Evolutionary conservation across 2,113 vertebrate species (phyloP), one percentile per base, ranked within the genome.

Genomic region (Oxyura jamaicensis): DNA sequence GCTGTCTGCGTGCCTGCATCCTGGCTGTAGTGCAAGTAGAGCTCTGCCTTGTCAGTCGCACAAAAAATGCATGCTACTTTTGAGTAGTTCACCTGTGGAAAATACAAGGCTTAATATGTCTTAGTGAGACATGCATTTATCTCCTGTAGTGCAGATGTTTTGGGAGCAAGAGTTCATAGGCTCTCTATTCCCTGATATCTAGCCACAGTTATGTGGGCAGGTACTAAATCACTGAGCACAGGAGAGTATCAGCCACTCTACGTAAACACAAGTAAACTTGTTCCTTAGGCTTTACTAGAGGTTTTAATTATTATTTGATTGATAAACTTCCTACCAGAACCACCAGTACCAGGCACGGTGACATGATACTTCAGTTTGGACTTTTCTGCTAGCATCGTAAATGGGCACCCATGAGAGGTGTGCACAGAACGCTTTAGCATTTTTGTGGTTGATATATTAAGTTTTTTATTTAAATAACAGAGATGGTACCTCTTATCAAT

Each of bases 41-140:
- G 4, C 44, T 35, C 33, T 13, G n/a, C 33, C 33, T 23, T 69
- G 22, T 17, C 63, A 42, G 26, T 33, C n/a, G 14, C 66, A 79
- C 14, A 35, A 39, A n/a, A 53, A 10, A 17, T 0, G 3, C 6
- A 3, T 23, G 56, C 5, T 44, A 3, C 11, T 44, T 68, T 8
- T 36, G 60, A 67, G 41, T 1, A 26, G 28, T 13, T 48, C 10
- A 48, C 7, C 53, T 55, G 11, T 14, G 62, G 74, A 35, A 84
- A 93, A 60, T 8, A 44, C 2, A 16, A 20, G 8, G 29, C 67
- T 39, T 48, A 14, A 44, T 31, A n/a, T 20, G 20, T 79, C 36
- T 35, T 6, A 19, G 71, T 12, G 68, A 80, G 84, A 28, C 3
- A 4, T 52, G 69, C 12, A 50, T 59, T 48, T 2, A 20, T 19